Percentiles rank a stretch among this genome's conserved stretches.
These are phyloP conservation scores for Standfussiana lucernea DNA, from an alignment of 2,888 invertebrate genomes.

Conservation along the genomic window DNA sequence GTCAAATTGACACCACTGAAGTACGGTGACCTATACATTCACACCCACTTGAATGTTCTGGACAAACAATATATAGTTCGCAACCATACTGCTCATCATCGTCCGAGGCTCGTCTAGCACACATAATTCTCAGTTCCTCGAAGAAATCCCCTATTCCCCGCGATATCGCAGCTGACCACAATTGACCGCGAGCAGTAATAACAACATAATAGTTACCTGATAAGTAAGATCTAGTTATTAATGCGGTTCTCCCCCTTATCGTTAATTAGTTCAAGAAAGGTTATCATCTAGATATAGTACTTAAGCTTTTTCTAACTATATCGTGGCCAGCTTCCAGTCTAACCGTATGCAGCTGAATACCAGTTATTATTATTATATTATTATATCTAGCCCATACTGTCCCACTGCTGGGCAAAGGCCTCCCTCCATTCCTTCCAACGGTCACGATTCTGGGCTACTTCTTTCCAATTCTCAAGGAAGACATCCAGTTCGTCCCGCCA, in stretches of 20 bases:
- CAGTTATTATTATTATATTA: too few relatives aligned
- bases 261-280: slow-evolving; percentile 1
- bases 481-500: too few relatives aligned
- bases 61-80: too few relatives aligned
- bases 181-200: background rate
- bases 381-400: too few relatives aligned
- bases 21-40: background rate
- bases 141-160: slow-evolving; percentile 30
- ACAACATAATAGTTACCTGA: background rate
- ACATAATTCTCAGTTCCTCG: background rate
- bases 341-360: background rate
- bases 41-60: too few relatives aligned
- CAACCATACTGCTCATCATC: slow-evolving; percentile 11
- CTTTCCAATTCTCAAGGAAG: too few relatives aligned
- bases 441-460: too few relatives aligned
- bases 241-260: slow-evolving; percentile 37
- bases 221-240: slow-evolving; percentile 21
- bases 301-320: background rate
- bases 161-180: slow-evolving; percentile 36
- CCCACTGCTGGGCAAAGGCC: too few relatives aligned
- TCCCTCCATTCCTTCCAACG: too few relatives aligned
- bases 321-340: background rate
- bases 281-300: too few relatives aligned
- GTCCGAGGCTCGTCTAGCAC: slow-evolving; percentile 4
- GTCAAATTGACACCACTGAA: background rate